A percentile compares a stretch with the other conserved stretches of the same genome.
Conservation (phyloP, 2,888 invertebrate genomes). For the Pyrocoelia pectoralis region DNA sequence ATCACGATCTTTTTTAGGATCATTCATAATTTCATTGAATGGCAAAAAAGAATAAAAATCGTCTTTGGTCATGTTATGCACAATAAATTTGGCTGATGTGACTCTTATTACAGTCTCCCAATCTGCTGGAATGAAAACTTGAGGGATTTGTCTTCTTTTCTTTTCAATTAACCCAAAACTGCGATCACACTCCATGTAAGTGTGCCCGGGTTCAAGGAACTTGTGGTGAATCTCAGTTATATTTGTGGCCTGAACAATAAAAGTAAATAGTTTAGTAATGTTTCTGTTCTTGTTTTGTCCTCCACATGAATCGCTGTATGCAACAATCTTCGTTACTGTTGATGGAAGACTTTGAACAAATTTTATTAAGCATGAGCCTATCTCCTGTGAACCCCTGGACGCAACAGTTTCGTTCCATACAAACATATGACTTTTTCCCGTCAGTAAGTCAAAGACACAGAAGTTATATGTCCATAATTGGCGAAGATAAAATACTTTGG, state of each 20-base stretch:
- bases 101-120: neutral
- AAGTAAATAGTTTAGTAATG: conserved; percentile 28
- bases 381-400: conserved; percentile 39
- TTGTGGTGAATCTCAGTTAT: neutral
- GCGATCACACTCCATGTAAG: too few species aligned
- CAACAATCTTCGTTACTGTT: neutral
- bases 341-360: conserved; percentile 18
- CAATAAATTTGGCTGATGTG: neutral
- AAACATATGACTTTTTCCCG: conserved; percentile 30
- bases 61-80: neutral
- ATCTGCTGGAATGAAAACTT: neutral
- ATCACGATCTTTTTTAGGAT: neutral
- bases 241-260: neutral
- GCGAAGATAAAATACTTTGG: conserved; percentile 10
- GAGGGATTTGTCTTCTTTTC: neutral
- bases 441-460: neutral
- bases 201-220: neutral
- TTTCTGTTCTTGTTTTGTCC: conserved; percentile 41
- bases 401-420: conserved; percentile 40
- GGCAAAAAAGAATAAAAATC: neutral
- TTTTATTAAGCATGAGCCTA: conserved; percentile 36
- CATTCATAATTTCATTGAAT: neutral
- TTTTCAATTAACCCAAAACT: neutral
- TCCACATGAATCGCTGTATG: conserved; percentile 37
- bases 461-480: conserved; percentile 14